A percentile compares a stretch with the other conserved stretches of the same genome.
phyloP scores from a whole-genome alignment of 1,140 invertebrate genomes.

The Dinoponera quadriceps region DNA sequence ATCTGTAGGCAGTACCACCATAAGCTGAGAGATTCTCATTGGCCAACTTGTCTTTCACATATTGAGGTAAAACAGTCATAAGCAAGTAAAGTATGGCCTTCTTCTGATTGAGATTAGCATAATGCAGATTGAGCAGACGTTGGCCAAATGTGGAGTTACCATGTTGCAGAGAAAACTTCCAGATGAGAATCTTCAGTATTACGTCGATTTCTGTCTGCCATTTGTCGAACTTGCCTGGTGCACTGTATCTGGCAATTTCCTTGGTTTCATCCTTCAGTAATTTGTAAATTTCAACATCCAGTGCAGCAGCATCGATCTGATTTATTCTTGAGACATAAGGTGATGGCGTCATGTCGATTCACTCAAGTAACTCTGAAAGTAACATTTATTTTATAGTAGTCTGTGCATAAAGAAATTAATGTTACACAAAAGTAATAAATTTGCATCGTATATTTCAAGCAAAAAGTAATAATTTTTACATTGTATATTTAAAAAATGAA shows the following conservation, averaged over 20 bases:
- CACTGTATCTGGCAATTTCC: slow-evolving; percentile 76
- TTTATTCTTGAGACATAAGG: slow-evolving; percentile 82
- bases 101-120: slow-evolving; percentile 74
- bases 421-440: no score
- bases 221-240: slow-evolving; percentile 74
- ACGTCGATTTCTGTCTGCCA: slow-evolving; percentile 82
- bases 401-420: background rate
- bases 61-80: slow-evolving; percentile 77
- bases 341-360: slow-evolving; percentile 68
- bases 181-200: slow-evolving; percentile 78
- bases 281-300: slow-evolving; percentile 82
- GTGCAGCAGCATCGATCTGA: slow-evolving; percentile 82
- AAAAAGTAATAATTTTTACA: no score
- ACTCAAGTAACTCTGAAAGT: background rate
- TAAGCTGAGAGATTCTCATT: slow-evolving; percentile 47
- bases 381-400: background rate
- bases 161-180: slow-evolving; percentile 80
- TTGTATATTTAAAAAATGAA: background rate
- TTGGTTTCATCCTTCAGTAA: slow-evolving; percentile 77
- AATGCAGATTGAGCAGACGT: slow-evolving; percentile 81
- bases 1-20: background rate
- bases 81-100: slow-evolving; percentile 80
- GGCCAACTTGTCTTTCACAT: slow-evolving; percentile 75
- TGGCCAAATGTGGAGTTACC: slow-evolving; percentile 83
- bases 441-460: no score